Base-by-base conservation (phyloP, 2,888 invertebrate genomes). In the Cheilosia variabilis region DNA sequence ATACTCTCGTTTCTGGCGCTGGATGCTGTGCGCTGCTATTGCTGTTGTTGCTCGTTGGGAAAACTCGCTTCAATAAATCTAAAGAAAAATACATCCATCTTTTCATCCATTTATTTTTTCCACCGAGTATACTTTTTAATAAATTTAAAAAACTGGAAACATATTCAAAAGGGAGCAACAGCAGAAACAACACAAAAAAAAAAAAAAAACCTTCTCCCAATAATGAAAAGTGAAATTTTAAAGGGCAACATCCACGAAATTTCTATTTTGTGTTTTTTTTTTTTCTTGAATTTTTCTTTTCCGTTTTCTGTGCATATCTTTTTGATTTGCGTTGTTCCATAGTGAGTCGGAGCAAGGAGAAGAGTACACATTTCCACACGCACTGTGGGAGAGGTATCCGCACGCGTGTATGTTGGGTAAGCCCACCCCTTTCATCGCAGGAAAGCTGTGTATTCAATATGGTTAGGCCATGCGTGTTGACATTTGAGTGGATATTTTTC, bases 151-250 rank as follows among this genome's bases (percentile, higher is more conserved):
- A 80, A 66, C 47, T 76, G 75, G 71, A 84, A 76, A 86, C 71
- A 75, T 75, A 72, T 76, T 80, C 66, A 66, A 71, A 86, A 71
- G 75, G 57, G 78, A 65, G 45, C 73, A 75, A 58, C 52, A 50
- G 24, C 57, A 45, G 52, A 34, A 37, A 15, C 5, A 43, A 31
- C 5, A 24, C 27, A 55, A 58, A 31, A 9, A 62, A 47, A 66
- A 24, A 22, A 55, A 58, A 31, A 9, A 62, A 47, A 66, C 5
- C 37, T 75, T 50, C 43, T 76, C n/a, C 24, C 47, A 80, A 76
- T 86, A 86, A 86, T 86, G 76, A 86, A 86, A 86, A 86, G 86
- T 86, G 86, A 86, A 86, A 86, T 86, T 80, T 86, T 86, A 80
- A 80, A 86, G 80, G 80, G 72, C 76, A 86, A 52, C 68, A 41